These are phyloP conservation scores for Gallinago nigripennis DNA, from an alignment of 2,797 vertebrate species.

Conservation along the genomic window DNA sequence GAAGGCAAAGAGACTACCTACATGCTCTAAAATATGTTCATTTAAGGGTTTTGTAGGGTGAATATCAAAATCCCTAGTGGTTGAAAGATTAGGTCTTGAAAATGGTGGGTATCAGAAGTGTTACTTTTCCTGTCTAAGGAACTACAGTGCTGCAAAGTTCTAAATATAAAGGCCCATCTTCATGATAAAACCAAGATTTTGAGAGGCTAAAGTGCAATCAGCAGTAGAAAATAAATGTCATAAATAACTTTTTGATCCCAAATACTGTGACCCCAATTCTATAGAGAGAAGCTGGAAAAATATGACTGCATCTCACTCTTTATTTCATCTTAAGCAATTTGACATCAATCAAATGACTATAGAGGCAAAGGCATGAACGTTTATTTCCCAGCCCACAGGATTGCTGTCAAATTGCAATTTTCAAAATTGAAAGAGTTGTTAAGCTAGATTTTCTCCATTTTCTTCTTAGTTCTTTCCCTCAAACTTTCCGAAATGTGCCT, in stretches of 20 bases:
- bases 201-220: conserved; percentile 65
- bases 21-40: not conserved
- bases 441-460: conserved; percentile 68
- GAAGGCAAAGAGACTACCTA: not conserved
- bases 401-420: conserved; percentile 73
- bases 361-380: conserved; percentile 61
- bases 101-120: not conserved
- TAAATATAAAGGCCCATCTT: conserved; percentile 50
- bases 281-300: conserved; percentile 60
- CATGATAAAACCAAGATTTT: conserved; percentile 53
- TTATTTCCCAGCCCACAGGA: conserved; percentile 66
- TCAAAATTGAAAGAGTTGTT: conserved; percentile 68
- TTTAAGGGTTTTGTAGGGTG: not conserved
- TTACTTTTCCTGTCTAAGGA: not conserved
- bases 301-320: conserved; percentile 65
- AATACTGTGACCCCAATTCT: conserved; percentile 64
- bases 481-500: conserved; percentile 60
- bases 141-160: conserved; percentile 7
- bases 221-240: conserved; percentile 55
- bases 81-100: not conserved
- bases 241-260: conserved; percentile 70
- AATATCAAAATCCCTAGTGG: not conserved
- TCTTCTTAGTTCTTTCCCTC: conserved; percentile 47
- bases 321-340: conserved; percentile 71
- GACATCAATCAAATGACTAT: conserved; percentile 64